These are phyloP conservation scores for Pristiophorus japonicus DNA, from an alignment of 2,113 vertebrate genomes.

Conservation along the genomic window DNA sequence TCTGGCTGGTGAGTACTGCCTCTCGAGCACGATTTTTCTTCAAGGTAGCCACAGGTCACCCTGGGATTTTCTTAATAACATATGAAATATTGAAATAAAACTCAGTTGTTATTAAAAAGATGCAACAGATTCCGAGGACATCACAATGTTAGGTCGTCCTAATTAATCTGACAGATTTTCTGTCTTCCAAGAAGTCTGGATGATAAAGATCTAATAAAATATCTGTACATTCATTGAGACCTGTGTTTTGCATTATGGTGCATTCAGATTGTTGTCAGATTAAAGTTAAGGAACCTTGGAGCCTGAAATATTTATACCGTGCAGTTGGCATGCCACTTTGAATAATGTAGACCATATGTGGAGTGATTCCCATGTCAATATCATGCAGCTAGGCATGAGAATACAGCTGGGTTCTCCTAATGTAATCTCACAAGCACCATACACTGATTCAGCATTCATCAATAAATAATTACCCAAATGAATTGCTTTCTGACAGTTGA, in stretches of 20 bases:
- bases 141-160: background rate
- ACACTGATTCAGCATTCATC: conserved; percentile 8
- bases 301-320: background rate
- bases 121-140: background rate
- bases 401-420: background rate
- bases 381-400: conserved; percentile 18
- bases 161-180: background rate
- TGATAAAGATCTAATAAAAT: background rate
- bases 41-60: background rate
- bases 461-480: conserved; percentile 37
- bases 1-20: background rate
- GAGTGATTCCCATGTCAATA: background rate
- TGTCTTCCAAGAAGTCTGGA: too few species aligned
- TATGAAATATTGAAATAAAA: background rate
- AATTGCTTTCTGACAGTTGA: conserved; percentile 35
- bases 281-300: background rate
- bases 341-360: conserved; percentile 19
- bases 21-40: background rate
- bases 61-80: background rate
- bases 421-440: conserved; percentile 6
- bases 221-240: background rate
- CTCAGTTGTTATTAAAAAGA: background rate
- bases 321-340: background rate
- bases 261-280: background rate
- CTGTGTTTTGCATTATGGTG: background rate